phyloP scores from a whole-genome alignment of 1,140 invertebrate species.

The Drosophila equinoxialis region DNA sequence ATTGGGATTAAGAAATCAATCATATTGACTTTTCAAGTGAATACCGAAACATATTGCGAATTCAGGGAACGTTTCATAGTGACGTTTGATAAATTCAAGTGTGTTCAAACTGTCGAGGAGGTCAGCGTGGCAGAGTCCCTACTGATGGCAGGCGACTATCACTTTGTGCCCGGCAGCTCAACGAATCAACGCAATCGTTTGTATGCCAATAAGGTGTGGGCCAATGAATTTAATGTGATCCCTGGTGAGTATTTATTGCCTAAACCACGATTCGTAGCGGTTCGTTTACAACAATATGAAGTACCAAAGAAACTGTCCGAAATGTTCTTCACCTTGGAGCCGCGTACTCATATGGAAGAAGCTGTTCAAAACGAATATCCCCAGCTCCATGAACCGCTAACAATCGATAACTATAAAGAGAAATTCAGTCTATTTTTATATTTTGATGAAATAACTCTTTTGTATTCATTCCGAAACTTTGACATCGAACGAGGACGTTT shows the following conservation, averaged over 20 bases:
- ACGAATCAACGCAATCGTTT: slow-evolving; percentile 43
- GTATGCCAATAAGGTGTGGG: slow-evolving; percentile 75
- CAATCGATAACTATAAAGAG: slow-evolving; percentile 85
- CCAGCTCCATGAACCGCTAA: slow-evolving; percentile 84
- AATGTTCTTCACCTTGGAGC: slow-evolving; percentile 82
- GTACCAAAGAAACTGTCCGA: slow-evolving; percentile 86
- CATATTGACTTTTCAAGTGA: slow-evolving; percentile 38
- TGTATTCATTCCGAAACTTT: too few species aligned
- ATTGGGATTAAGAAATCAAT: slow-evolving; percentile 5
- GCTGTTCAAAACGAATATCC: slow-evolving; percentile 83
- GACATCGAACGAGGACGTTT: too few species aligned
- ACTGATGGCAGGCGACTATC: slow-evolving; percentile 32
- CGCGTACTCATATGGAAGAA: slow-evolving; percentile 73
- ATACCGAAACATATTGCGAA: slow-evolving; percentile 85
- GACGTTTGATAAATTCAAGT: slow-evolving; percentile 85
- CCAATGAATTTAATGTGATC: slow-evolving; percentile 72
- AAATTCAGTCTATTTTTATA: too few species aligned
- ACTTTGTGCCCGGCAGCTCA: slow-evolving; percentile 24
- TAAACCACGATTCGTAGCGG: slow-evolving; percentile 77
- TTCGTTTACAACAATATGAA: slow-evolving; percentile 84
- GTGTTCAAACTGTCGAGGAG: slow-evolving; percentile 13
- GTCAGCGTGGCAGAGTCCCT: slow-evolving; percentile 32
- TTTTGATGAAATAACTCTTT: too few species aligned
- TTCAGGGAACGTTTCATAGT: slow-evolving; percentile 85
- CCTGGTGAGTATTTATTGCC: slow-evolving; percentile 85